Evolutionary conservation across 2,888 invertebrate species (phyloP), one percentile per base, ranked within the genome.

Genomic region (Diloba caeruleocephala): DNA sequence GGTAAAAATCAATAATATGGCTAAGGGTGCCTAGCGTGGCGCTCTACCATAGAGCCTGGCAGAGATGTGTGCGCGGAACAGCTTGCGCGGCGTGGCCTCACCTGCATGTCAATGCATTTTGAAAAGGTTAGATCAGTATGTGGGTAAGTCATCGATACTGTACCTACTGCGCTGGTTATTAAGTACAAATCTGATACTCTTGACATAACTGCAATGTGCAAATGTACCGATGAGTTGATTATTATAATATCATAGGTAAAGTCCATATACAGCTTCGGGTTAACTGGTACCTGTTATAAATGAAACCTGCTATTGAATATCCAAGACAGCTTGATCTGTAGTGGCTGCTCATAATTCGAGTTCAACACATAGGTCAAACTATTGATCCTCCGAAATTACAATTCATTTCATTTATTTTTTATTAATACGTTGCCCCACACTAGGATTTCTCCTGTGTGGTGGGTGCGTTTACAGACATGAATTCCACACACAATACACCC

Each of bases 1-100:
- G 63, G 52, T 36, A 51, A 50, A 75, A 73, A 74, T 74, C 74
- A 58, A 74, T 74, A 75, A 43, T 34, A 13, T 43, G 33, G 6
- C 25, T 29, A 56, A 53, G 59, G 68, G 53, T 50, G 59, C 43
- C 51, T 23, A 31, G 59, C 43, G 26, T 39, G 36, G 32, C 34
- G 12, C 33, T 12, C 29, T 21, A 42, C 48, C 61, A 61, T 29
- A 67, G 55, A 69, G 53, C 26, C 10, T 33, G 43, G 38, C 32
- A 13, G 23, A 42, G 5, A 41, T 25, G 9, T 31, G 25, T 28
- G n/a, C 15, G 44, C 29, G 17, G 12, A 8, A 4, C 21, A 12
- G 10, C 19, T 13, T 10, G 19, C 17, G 38, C 25, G 13, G 31
- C 3, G 15, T 1, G 1, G n/a, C 7, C 12, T 10, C 9, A 26